These are phyloP conservation scores for Parauchenoglanis ngamensis DNA, from an alignment of 2,797 vertebrate genomes.

Conservation along the genomic window DNA sequence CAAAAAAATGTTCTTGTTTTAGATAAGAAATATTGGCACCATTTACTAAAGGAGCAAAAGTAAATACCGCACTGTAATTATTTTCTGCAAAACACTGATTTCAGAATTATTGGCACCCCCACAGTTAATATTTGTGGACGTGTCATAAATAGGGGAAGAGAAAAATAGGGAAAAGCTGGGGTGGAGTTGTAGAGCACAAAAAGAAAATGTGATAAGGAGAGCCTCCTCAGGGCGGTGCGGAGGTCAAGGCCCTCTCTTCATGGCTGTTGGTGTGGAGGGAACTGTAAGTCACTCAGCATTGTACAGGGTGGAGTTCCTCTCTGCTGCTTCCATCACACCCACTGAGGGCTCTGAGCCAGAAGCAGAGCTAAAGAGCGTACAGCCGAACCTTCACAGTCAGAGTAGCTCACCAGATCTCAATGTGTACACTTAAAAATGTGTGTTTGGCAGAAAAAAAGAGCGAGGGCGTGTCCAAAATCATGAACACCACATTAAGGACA, in stretches of 20 bases:
- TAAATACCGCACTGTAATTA: background rate
- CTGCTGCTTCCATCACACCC: conserved; percentile 39
- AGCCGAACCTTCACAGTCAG: background rate
- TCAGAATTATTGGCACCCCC: background rate
- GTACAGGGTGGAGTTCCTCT: conserved; percentile 53
- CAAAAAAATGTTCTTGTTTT: background rate
- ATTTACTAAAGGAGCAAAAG: background rate
- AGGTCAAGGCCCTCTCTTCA: conserved; percentile 33
- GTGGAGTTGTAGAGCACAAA: background rate
- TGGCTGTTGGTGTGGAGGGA: conserved; percentile 28
- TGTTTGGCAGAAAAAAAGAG: background rate
- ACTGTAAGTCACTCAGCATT: conserved; percentile 44
- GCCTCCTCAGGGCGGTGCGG: conserved; percentile 22
- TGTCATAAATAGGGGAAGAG: background rate
- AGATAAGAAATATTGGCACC: background rate
- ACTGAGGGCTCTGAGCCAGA: conserved; percentile 32
- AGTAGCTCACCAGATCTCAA: background rate
- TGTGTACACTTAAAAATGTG: background rate
- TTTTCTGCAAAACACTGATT: background rate
- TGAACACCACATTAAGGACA: background rate
- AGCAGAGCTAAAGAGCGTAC: conserved; percentile 9
- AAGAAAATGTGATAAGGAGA: conserved; percentile 13
- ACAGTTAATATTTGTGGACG: background rate
- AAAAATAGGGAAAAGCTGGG: background rate
- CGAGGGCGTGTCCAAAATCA: background rate